Conservation (phyloP, 2,113 vertebrate species). For the Chelonoidis abingdonii region DNA sequence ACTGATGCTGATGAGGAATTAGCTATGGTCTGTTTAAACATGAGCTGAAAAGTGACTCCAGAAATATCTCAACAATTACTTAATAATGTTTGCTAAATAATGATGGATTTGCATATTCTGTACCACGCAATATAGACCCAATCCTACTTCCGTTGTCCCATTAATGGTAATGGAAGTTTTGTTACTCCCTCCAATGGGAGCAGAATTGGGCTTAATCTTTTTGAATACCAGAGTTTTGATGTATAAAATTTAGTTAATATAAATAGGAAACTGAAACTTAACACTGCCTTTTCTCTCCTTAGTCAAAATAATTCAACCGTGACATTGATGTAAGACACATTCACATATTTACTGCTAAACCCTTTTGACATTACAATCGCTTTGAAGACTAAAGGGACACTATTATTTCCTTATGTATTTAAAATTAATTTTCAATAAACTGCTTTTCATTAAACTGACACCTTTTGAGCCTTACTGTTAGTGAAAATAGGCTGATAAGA, state of each 20-base stretch:
- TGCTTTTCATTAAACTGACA: neutral
- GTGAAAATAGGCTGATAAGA: neutral
- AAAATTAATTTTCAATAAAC: slow-evolving; percentile 8
- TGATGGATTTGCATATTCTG: neutral
- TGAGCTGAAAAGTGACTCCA: neutral
- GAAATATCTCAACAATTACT: neutral
- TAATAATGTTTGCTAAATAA: neutral
- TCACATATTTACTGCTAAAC: neutral
- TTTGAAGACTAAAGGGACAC: neutral
- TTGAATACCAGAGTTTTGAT: neutral
- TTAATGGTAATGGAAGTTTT: neutral
- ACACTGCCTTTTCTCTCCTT: neutral
- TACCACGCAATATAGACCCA: neutral
- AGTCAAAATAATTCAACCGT: neutral
- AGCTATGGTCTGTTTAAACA: rapidly evolving
- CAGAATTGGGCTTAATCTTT: neutral
- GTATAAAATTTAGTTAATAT: neutral
- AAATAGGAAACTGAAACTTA: neutral
- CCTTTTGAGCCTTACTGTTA: neutral
- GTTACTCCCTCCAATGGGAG: neutral
- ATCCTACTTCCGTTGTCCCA: neutral
- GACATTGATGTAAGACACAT: neutral
- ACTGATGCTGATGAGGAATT: neutral
- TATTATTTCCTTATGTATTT: neutral
- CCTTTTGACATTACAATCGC: neutral